Conservation (phyloP, 2,113 vertebrate species). For the Noctilio leporinus region DNA sequence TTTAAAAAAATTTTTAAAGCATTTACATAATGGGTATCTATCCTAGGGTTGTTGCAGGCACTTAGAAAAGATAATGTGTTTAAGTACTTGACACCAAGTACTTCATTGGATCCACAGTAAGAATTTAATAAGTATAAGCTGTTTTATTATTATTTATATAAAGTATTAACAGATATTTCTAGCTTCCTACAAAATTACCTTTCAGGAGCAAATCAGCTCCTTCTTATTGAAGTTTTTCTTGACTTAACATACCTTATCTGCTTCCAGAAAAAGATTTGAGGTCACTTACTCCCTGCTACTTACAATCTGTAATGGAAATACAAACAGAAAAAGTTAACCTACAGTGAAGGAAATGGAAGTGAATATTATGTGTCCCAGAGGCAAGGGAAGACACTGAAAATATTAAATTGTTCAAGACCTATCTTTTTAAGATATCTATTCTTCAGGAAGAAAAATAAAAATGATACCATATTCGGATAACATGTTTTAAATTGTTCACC, state of each 20-base stretch:
- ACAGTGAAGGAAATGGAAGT: not conserved
- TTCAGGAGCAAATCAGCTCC: not conserved
- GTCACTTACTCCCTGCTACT: no score
- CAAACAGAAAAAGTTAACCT: not conserved
- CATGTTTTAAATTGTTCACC: slow-evolving; percentile 12
- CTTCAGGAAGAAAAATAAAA: not conserved
- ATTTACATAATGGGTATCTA: not conserved
- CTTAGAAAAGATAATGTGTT: not conserved
- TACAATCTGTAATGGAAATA: not conserved
- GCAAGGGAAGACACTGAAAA: not conserved
- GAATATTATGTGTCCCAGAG: not conserved
- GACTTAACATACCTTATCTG: not conserved
- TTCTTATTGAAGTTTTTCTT: not conserved
- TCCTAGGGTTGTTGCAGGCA: not conserved
- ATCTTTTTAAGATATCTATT: not conserved
- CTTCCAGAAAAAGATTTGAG: not conserved
- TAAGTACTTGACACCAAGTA: not conserved
- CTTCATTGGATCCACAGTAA: not conserved
- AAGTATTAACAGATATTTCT: not conserved
- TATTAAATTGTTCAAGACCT: not conserved
- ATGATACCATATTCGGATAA: not conserved
- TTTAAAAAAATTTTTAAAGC: no score
- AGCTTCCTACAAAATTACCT: not conserved
- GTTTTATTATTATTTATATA: not conserved
- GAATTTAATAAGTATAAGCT: not conserved